Evolutionary conservation across 2,113 vertebrate genomes (phyloP), one percentile per base, ranked within the genome.

Genomic region (Cisticola juncidis): DNA sequence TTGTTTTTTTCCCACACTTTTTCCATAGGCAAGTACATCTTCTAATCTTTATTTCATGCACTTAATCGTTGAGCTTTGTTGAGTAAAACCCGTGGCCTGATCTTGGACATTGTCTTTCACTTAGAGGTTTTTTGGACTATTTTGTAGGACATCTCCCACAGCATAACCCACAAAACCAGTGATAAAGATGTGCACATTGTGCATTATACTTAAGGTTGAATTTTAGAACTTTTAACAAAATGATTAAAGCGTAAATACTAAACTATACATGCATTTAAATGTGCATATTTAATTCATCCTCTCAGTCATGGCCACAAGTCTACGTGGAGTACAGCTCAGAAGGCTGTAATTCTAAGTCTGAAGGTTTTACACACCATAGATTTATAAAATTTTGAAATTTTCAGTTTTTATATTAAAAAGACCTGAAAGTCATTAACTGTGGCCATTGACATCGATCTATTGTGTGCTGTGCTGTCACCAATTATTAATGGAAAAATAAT

Each of bases 111-210:
- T 2, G 11, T 50, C 38, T 66, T 77, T 61, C 29, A 77, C 11
- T 18, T 70, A 16, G 19, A 68, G 19, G 4, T 2, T 4, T 36
- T 33, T 17, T 13, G 1, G 8, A 3, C 4, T 28, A 29, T n/a
- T n/a, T 50, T 70, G 77, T 11, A 74, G 33, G 15, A 38, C 33
- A 23, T 16, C 14, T 65, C 33, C 38, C 20, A 65, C 9, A 62
- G 16, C n/a, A 73, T 8, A 29, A 65, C 11, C n/a, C 48, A 71
- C 25, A 87, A 68, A 61, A 36, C 1, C 9, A 50, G 13, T 7
- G 28, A 51, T 26, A 56, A 95, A 81, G 11, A 19, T 33, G 16
- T 24, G 25, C 25, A 44, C 35, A 31, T 47, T 38, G 64, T 11
- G 28, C 28, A 72, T 25, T 12, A 35, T 12, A 45, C 5, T 3